Evolutionary conservation across 1,140 invertebrate species (phyloP).

Genomic region (Triops longicaudatus): DNA sequence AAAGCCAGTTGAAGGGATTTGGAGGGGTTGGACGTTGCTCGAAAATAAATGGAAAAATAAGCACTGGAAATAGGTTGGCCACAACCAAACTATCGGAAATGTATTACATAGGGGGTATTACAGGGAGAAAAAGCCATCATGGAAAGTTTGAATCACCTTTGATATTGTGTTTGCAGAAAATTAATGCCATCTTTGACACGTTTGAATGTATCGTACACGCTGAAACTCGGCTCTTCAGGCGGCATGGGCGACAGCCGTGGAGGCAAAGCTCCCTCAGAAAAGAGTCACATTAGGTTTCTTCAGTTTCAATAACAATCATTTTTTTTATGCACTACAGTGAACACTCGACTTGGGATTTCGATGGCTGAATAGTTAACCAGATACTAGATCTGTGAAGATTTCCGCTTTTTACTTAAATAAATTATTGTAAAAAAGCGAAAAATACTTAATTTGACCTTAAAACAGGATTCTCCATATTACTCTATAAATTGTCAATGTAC

Average conservation of each 20-base stretch:
- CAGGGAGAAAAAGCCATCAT: background rate
- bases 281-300: background rate
- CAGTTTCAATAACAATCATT: too few species aligned
- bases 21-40: background rate
- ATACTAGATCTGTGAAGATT: too few species aligned
- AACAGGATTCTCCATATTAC: too few species aligned
- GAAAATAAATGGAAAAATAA: background rate
- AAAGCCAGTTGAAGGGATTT: background rate
- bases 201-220: constrained; percentile 90
- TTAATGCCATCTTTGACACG: constrained; percentile 98
- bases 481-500: too few species aligned
- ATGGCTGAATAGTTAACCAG: too few species aligned
- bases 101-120: background rate
- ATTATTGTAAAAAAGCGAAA: too few species aligned
- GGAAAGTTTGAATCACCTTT: constrained; percentile 40
- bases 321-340: too few species aligned
- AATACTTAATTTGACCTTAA: too few species aligned
- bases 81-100: background rate
- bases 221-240: constrained; percentile 88
- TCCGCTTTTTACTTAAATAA: too few species aligned
- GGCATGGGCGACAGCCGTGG: constrained; percentile 53
- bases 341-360: too few species aligned
- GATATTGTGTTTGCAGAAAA: constrained; percentile 96
- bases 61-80: background rate
- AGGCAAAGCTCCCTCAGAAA: background rate